These are phyloP conservation scores for Ptychadena robeensis DNA, from an alignment of 2,797 vertebrate species.

Conservation along the genomic window DNA sequence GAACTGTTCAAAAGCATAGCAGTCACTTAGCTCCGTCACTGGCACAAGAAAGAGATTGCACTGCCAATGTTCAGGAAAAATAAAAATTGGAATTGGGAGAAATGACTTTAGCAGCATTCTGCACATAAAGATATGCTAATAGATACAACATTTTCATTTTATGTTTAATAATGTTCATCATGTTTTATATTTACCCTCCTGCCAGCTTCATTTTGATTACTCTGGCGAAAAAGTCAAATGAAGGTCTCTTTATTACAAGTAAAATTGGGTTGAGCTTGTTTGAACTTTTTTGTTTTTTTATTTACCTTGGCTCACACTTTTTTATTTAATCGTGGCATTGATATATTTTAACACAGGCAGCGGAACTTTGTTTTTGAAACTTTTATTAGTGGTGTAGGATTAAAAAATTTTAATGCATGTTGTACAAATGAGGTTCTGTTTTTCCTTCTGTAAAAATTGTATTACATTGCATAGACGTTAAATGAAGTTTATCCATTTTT, in stretches of 20 bases:
- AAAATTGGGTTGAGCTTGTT: not conserved
- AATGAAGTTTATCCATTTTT: no score
- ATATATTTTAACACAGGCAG: no score
- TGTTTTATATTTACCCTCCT: constrained; percentile 27
- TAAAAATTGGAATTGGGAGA: not conserved
- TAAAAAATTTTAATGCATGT: no score
- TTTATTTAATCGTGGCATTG: no score
- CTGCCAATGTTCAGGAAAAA: constrained; percentile 20
- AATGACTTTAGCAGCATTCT: constrained; percentile 19
- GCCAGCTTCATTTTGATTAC: constrained; percentile 27
- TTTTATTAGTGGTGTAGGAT: no score
- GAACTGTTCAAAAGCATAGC: not conserved
- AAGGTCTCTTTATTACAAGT: constrained; percentile 10
- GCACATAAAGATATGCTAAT: constrained; percentile 38
- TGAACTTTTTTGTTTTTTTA: no score
- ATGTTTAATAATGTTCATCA: constrained; percentile 35
- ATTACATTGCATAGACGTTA: no score
- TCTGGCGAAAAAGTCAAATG: constrained; percentile 22
- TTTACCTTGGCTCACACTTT: no score
- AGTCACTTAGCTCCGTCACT: not conserved
- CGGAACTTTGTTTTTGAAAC: no score
- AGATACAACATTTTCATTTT: constrained; percentile 28
- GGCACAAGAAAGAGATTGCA: not conserved
- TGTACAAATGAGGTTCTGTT: no score
- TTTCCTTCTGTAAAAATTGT: no score